Percentiles rank a stretch among this genome's conserved stretches.
Conservation (phyloP, 2,888 invertebrate species). For the Pollenia griseotomentosa region DNA sequence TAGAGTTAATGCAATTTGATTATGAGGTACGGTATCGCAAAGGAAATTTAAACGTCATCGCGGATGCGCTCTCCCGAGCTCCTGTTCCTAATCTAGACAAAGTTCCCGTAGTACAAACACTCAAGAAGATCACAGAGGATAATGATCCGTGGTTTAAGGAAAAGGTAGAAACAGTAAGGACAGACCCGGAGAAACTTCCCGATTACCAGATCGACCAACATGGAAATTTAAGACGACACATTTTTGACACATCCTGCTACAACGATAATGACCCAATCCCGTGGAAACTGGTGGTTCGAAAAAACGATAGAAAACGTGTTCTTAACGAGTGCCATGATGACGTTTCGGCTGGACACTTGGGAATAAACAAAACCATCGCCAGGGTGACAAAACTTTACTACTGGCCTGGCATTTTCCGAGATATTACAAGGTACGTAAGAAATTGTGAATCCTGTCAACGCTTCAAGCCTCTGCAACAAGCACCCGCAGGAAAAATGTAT, state of each 20-base stretch:
- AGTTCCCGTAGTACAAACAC: too few relatives aligned
- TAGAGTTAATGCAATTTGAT: not conserved
- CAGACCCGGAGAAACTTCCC: too few relatives aligned
- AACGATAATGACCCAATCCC: too few relatives aligned
- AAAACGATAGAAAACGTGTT: too few relatives aligned
- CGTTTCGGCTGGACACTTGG: slow-evolving; percentile 39
- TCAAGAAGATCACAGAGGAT: too few relatives aligned
- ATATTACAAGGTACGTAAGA: slow-evolving; percentile 25
- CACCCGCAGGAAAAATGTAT: not conserved
- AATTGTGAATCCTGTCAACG: slow-evolving; percentile 27
- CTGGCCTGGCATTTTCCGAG: not conserved
- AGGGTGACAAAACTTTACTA: slow-evolving; percentile 28
- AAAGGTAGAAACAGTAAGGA: too few relatives aligned
- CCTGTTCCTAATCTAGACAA: not conserved
- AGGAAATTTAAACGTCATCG: slow-evolving; percentile 52
- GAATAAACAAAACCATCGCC: slow-evolving; percentile 21
- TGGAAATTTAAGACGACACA: too few relatives aligned
- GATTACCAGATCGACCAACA: too few relatives aligned
- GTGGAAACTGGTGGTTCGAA: too few relatives aligned
- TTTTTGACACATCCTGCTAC: too few relatives aligned
- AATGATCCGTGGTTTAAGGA: too few relatives aligned
- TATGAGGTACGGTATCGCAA: slow-evolving; percentile 39
- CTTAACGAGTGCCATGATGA: too few relatives aligned
- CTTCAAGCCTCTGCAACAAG: slow-evolving; percentile 41
- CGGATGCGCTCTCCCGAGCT: slow-evolving; percentile 44